Evolutionary conservation across 2,797 vertebrate species (phyloP).

Genomic region (Momotus momota): DNA sequence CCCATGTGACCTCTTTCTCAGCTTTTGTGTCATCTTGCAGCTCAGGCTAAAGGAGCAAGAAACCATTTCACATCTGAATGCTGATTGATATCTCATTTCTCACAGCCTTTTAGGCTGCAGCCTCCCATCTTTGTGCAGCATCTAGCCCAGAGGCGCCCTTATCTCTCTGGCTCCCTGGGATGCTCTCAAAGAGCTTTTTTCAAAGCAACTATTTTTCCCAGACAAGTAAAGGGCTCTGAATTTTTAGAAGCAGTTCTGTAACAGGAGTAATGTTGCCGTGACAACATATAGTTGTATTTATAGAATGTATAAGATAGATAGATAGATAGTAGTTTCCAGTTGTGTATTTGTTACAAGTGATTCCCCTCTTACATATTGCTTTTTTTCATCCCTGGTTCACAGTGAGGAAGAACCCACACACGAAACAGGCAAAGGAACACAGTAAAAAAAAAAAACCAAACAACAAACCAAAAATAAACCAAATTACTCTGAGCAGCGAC

Average conservation of each 20-base stretch:
- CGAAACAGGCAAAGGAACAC: background rate
- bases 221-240: background rate
- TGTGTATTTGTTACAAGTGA: background rate
- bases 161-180: background rate
- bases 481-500: fast-evolving
- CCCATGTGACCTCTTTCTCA: fast-evolving
- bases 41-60: fast-evolving
- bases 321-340: background rate
- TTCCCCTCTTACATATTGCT: background rate
- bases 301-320: fast-evolving
- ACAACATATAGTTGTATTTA: background rate
- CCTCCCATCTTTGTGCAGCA: background rate
- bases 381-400: background rate
- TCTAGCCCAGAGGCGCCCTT: background rate
- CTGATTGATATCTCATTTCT: background rate
- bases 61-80: background rate
- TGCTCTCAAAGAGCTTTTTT: background rate
- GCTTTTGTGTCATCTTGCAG: background rate
- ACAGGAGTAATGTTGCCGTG: background rate
- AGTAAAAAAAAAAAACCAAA: background rate
- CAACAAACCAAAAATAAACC: fast-evolving
- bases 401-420: background rate
- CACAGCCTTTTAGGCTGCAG: background rate
- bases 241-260: background rate
- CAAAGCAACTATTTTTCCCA: background rate